These are phyloP conservation scores for Platysternon megacephalum DNA, from an alignment of 2,113 vertebrate species.

Conservation along the genomic window DNA sequence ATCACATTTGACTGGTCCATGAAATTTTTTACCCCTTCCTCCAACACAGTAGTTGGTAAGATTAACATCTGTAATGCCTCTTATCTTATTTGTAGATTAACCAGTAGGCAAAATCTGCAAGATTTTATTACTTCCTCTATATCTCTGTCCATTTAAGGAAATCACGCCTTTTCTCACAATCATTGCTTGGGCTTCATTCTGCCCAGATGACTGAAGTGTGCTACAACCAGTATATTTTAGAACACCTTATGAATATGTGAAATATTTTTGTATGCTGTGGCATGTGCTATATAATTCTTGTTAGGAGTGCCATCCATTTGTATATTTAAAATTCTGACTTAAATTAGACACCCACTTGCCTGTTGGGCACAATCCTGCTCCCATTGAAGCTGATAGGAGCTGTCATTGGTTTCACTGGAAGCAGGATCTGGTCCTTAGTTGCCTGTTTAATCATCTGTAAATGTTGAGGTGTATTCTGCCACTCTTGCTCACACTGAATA, in stretches of 20 bases:
- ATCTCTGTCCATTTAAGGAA: fast-evolving
- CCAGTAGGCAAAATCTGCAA: not conserved
- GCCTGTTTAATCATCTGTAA: not conserved
- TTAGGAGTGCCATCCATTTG: not conserved
- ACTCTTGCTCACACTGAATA: not conserved
- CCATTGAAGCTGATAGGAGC: not conserved
- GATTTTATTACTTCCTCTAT: not conserved
- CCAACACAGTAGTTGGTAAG: not conserved
- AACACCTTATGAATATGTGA: not conserved
- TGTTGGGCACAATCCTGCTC: not conserved
- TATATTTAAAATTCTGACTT: fast-evolving
- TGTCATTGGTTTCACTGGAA: not conserved
- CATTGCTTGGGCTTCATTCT: fast-evolving
- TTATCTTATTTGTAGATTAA: not conserved
- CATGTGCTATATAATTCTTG: not conserved
- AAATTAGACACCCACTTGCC: not conserved
- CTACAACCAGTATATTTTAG: not conserved
- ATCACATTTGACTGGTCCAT: not conserved
- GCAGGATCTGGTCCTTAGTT: fast-evolving
- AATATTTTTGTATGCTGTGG: not conserved
- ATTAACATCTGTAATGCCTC: not conserved
- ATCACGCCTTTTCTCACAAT: not conserved
- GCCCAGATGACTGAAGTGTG: fast-evolving
- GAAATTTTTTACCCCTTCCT: not conserved
- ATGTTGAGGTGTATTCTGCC: not conserved